A percentile compares a stretch with the other conserved stretches of the same genome.
These are phyloP conservation scores for Aphelenchoides fujianensis DNA, from an alignment of 1,140 invertebrate species.

Conservation along the genomic window DNA sequence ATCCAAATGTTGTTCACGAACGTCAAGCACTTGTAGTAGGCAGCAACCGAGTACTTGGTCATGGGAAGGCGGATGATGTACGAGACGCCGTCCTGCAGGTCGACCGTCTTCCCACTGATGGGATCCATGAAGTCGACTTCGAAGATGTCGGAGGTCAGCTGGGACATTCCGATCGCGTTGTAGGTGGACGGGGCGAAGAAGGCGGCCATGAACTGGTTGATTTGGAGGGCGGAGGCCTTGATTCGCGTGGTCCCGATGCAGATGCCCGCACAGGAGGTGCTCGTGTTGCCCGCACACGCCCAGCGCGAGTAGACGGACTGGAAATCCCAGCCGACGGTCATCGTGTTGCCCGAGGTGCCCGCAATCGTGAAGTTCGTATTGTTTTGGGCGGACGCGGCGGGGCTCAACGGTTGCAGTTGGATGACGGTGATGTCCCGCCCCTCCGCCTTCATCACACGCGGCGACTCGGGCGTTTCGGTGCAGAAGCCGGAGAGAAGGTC, in stretches of 20 bases:
- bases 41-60: background rate
- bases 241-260: background rate
- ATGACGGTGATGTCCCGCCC: conserved; percentile 6
- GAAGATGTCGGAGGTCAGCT: conserved; percentile 6
- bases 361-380: background rate
- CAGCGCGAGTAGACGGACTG: background rate
- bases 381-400: background rate
- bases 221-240: background rate
- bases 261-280: background rate
- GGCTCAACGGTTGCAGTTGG: conserved; percentile 12
- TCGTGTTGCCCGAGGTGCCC: background rate
- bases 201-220: background rate
- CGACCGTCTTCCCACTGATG: background rate
- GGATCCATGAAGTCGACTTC: conserved; percentile 15
- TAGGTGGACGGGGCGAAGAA: background rate
- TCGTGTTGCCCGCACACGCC: conserved; percentile 10
- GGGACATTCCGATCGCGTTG: background rate
- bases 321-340: background rate
- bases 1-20: background rate
- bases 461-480: background rate
- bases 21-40: conserved; percentile 9
- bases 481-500: conserved; percentile 13
- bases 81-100: background rate
- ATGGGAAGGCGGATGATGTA: conserved; percentile 14
- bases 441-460: background rate